Evolutionary conservation across 2,888 invertebrate species (phyloP).

Genomic region (Portevinia maculata): DNA sequence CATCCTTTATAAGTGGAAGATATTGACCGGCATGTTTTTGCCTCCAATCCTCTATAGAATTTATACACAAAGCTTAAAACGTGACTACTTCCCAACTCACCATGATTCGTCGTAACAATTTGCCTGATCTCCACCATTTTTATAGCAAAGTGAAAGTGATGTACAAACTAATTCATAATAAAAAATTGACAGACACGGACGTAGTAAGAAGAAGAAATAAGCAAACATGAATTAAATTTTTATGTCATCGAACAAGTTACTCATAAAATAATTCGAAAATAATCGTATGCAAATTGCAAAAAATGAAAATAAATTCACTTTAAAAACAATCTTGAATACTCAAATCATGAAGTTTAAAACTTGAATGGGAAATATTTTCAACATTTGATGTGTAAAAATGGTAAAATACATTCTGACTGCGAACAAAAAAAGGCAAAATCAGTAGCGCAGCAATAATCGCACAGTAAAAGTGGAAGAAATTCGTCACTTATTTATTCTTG

Average conservation of each 20-base stretch:
- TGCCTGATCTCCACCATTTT: conserved; percentile 5
- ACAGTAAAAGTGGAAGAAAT: conserved; percentile 50
- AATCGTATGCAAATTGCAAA: conserved; percentile 35
- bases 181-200: conserved; percentile 61
- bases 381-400: conserved; percentile 14
- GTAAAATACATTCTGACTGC: conserved; percentile 22
- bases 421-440: conserved; percentile 41
- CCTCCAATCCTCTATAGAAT: too few relatives aligned
- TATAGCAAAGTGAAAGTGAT: conserved; percentile 67
- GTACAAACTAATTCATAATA: conserved; percentile 28
- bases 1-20: too few relatives aligned
- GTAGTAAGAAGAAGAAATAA: conserved; percentile 23
- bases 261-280: conserved; percentile 48
- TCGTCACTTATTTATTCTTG: conserved; percentile 56
- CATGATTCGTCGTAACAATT: neutral
- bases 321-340: conserved; percentile 4
- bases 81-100: neutral
- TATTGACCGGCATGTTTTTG: too few relatives aligned
- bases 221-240: conserved; percentile 52
- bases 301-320: conserved; percentile 7
- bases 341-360: conserved; percentile 7
- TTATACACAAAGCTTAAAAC: neutral
- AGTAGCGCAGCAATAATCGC: conserved; percentile 33
- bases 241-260: conserved; percentile 64
- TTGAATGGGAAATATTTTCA: neutral